Percentiles rank a stretch among this genome's conserved stretches.
phyloP scores from a whole-genome alignment of 2,888 invertebrate genomes.

The Xanthorhoe designata region DNA sequence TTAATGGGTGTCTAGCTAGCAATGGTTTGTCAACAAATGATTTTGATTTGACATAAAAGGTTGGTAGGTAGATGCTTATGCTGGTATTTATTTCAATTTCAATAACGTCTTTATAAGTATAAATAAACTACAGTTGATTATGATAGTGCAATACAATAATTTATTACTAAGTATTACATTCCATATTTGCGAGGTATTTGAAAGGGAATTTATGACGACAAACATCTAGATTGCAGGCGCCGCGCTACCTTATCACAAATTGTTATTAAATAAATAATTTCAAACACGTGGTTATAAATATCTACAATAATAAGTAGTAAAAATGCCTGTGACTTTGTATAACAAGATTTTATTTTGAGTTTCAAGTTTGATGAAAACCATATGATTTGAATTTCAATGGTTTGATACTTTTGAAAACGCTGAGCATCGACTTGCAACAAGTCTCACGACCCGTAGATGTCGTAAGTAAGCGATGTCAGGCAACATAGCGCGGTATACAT shows the following conservation, averaged over 20 bases:
- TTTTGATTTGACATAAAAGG: too few species aligned
- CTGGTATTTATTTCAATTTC: neutral
- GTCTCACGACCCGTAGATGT: too few species aligned
- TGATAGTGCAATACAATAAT: constrained; percentile 12
- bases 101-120: neutral
- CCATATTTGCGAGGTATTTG: constrained; percentile 23
- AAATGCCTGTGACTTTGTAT: neutral
- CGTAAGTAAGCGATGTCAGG: too few species aligned
- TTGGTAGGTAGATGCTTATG: too few species aligned
- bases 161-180: constrained; percentile 7
- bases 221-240: constrained; percentile 26
- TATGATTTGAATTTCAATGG: too few species aligned
- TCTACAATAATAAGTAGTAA: too few species aligned
- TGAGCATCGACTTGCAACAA: too few species aligned
- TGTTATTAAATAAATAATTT: neutral
- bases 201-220: constrained; percentile 31
- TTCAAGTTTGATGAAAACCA: neutral
- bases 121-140: neutral
- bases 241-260: constrained; percentile 5
- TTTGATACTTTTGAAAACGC: too few species aligned
- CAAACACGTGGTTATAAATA: neutral
- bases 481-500: too few species aligned
- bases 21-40: too few species aligned
- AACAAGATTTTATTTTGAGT: neutral
- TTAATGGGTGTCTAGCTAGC: too few species aligned